Evolutionary conservation across 2,888 invertebrate species (phyloP).

Genomic region (Drosophila macrothrix): DNA sequence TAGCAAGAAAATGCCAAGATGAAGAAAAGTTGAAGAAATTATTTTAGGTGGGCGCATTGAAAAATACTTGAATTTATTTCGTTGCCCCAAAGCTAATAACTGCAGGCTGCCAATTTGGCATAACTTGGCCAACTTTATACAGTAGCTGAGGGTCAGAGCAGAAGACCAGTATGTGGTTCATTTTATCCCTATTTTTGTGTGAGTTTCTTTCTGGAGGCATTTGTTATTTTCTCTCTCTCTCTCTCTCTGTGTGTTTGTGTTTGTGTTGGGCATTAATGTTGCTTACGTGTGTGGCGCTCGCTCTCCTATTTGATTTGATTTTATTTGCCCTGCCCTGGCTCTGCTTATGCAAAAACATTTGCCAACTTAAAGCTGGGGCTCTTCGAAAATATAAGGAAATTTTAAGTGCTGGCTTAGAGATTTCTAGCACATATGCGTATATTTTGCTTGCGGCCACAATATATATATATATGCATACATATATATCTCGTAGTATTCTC

Average conservation of each 20-base stretch:
- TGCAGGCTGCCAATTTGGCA: slow-evolving; percentile 44
- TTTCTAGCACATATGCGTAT: not conserved
- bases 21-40: slow-evolving; percentile 29
- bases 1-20: slow-evolving; percentile 9
- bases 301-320: slow-evolving; percentile 46
- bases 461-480: not conserved
- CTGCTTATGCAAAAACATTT: slow-evolving; percentile 55
- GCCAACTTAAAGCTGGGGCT: slow-evolving; percentile 45
- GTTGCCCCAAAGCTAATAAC: slow-evolving; percentile 50
- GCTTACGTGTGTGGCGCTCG: slow-evolving; percentile 46
- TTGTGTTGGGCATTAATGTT: slow-evolving; percentile 67
- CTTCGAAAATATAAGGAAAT: slow-evolving; percentile 1
- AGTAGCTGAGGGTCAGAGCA: not conserved
- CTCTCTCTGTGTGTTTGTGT: slow-evolving; percentile 29
- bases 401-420: slow-evolving; percentile 24
- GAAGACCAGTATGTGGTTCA: slow-evolving; percentile 5
- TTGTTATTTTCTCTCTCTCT: slow-evolving; percentile 33
- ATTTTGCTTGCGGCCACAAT: not conserved
- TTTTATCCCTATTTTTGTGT: slow-evolving; percentile 31
- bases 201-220: slow-evolving; percentile 23
- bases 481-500: not conserved
- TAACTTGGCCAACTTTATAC: slow-evolving; percentile 54
- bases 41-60: slow-evolving; percentile 32
- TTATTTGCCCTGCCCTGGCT: slow-evolving; percentile 35
- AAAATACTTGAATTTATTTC: slow-evolving; percentile 75